A percentile compares a stretch with the other conserved stretches of the same genome.
These are phyloP conservation scores for Gymnocephalus cernua DNA, from an alignment of 2,113 vertebrate species.

Conservation along the genomic window DNA sequence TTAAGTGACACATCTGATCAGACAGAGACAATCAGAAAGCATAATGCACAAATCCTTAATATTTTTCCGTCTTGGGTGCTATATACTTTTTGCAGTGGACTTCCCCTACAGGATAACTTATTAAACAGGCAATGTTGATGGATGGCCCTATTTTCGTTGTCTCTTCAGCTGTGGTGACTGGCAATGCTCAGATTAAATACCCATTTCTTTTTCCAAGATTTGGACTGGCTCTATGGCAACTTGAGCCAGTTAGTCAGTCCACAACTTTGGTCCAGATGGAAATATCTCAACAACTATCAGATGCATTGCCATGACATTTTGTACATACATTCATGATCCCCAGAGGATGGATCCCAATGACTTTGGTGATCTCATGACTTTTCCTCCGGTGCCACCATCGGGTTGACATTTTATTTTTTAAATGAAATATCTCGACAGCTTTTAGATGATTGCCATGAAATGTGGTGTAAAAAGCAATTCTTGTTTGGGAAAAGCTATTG, in stretches of 20 bases:
- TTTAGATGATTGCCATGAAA: too few species aligned
- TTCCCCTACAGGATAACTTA: neutral
- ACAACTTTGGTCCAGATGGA: neutral
- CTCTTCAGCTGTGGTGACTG: neutral
- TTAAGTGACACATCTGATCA: slow-evolving; percentile 1
- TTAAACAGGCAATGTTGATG: neutral
- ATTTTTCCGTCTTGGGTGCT: neutral
- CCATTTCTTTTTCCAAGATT: neutral
- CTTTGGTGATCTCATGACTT: neutral
- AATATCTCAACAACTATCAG: neutral
- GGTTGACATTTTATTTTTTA: too few species aligned
- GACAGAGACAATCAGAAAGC: neutral
- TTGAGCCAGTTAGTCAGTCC: neutral
- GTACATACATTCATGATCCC: neutral
- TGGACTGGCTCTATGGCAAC: neutral
- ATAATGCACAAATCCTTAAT: neutral
- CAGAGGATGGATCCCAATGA: neutral
- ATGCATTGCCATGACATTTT: neutral
- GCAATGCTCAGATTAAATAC: neutral
- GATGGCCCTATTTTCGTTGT: neutral
- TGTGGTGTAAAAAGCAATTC: too few species aligned
- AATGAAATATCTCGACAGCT: too few species aligned
- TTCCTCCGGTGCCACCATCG: too few species aligned
- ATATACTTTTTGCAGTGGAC: neutral
- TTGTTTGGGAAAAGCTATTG: too few species aligned